Percentiles rank a stretch among this genome's conserved stretches.
These are phyloP conservation scores for Tragulus kanchil DNA, from an alignment of 2,113 vertebrate genomes.

Conservation along the genomic window DNA sequence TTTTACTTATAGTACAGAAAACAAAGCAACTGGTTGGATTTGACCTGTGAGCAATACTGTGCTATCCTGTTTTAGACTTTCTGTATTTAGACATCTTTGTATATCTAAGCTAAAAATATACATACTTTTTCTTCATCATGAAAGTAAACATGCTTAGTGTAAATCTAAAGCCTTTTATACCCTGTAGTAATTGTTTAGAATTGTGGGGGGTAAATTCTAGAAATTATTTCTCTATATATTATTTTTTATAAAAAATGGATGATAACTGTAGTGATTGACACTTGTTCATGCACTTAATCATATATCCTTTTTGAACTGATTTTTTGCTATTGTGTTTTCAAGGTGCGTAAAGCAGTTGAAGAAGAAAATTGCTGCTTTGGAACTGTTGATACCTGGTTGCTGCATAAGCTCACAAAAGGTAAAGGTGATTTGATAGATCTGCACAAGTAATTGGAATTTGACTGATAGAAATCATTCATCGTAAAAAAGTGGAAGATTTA, in stretches of 20 bases:
- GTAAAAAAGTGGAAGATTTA: not conserved
- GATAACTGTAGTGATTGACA: not conserved
- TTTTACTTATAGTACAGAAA: not conserved
- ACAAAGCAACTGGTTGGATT: not conserved
- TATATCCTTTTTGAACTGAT: not conserved
- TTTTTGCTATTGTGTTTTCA: slow-evolving; percentile 50
- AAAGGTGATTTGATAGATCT: not conserved
- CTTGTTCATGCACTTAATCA: not conserved
- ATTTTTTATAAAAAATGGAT: slow-evolving; percentile 4
- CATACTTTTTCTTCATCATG: not conserved
- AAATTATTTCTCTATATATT: not conserved
- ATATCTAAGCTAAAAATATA: not conserved
- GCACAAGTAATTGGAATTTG: not conserved
- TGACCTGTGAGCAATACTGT: not conserved
- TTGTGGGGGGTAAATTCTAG: not conserved
- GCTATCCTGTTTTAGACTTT: not conserved
- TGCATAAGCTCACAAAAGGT: slow-evolving; percentile 97
- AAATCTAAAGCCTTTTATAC: not conserved
- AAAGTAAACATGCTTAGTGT: not conserved
- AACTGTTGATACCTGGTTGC: slow-evolving; percentile 96
- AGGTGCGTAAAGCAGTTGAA: slow-evolving; percentile 91
- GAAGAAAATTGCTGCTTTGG: slow-evolving; percentile 96
- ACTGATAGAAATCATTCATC: not conserved
- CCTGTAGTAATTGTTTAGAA: not conserved
- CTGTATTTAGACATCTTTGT: not conserved